Conservation (phyloP, 2,113 vertebrate genomes). For the Chaetops frenatus region DNA sequence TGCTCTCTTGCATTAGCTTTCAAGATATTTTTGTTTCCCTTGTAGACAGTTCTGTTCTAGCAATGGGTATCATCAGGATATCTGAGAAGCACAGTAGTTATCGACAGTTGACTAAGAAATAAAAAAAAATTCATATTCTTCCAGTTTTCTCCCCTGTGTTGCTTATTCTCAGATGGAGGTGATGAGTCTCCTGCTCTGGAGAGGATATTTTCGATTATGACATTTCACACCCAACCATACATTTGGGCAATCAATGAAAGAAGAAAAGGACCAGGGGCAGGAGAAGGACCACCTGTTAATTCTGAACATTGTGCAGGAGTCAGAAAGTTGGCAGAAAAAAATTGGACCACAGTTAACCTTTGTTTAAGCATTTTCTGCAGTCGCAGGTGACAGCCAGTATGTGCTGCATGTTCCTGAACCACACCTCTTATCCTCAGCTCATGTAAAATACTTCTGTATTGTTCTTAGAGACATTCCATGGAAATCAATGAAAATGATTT, state of each 20-base stretch:
- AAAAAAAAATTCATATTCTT: not conserved
- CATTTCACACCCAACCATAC: not conserved
- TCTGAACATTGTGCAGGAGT: not conserved
- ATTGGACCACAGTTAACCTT: not conserved
- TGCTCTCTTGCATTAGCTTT: not conserved
- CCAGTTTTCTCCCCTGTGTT: not conserved
- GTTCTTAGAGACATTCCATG: not conserved
- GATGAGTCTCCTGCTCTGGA: not conserved
- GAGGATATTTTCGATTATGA: not conserved
- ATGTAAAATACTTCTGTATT: not conserved
- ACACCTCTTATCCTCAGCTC: not conserved
- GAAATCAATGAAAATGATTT: slow-evolving; percentile 35
- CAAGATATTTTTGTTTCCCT: not conserved
- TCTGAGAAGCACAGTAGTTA: not conserved
- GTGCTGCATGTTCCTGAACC: not conserved
- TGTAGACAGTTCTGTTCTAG: not conserved
- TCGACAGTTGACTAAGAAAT: not conserved
- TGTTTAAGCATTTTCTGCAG: not conserved
- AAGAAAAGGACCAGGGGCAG: not conserved
- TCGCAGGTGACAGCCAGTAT: not conserved
- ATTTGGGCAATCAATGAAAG: not conserved
- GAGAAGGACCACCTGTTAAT: not conserved
- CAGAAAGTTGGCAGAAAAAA: not conserved
- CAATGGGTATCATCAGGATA: not conserved
- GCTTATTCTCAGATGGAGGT: not conserved